Conservation (phyloP, 2,113 vertebrate genomes). For the Eulemur rufifrons region DNA sequence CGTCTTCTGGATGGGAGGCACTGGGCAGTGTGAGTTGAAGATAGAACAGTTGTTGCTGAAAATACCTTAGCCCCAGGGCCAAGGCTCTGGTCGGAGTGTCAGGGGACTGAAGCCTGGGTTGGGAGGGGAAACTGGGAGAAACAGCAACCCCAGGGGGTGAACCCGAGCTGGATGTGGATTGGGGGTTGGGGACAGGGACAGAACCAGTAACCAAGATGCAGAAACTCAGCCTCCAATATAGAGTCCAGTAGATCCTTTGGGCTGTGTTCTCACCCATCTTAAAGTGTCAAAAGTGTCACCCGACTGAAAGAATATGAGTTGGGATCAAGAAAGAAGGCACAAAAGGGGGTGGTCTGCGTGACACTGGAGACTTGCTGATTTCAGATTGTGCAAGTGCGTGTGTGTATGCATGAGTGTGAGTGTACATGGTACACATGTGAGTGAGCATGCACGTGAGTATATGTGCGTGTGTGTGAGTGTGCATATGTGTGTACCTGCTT, state of each 20-base stretch:
- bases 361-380: neutral
- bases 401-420: neutral
- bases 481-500: neutral
- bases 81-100: neutral
- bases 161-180: neutral
- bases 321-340: neutral
- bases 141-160: neutral
- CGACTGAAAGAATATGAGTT: neutral
- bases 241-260: neutral
- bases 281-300: neutral
- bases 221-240: neutral
- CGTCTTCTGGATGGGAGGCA: neutral
- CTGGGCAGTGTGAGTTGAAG: neutral
- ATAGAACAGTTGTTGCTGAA: neutral
- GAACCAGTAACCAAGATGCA: neutral
- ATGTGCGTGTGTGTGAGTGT: accelerated
- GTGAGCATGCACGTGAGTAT: neutral
- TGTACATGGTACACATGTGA: neutral
- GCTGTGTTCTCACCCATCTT: neutral
- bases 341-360: neutral
- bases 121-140: neutral
- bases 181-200: neutral
- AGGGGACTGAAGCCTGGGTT: neutral
- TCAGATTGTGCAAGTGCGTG: neutral
- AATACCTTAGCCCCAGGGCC: neutral